These are phyloP conservation scores for Polyommatus iphigenia DNA, from an alignment of 2,888 invertebrate species.

Conservation along the genomic window DNA sequence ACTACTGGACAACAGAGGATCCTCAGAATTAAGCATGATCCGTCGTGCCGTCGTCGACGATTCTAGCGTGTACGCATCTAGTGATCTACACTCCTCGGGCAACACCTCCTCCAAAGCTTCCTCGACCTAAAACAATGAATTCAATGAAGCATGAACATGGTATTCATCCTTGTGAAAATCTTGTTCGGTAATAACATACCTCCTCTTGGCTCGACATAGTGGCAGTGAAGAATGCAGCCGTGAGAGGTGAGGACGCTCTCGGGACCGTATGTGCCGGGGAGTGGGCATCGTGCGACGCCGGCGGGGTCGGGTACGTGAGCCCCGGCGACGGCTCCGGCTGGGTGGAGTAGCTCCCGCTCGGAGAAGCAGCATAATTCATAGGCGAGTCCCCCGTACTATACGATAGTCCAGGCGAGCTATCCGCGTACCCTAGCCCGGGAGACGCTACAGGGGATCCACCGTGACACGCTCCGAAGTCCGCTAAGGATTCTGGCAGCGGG, in stretches of 20 bases:
- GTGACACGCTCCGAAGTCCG: conserved; percentile 91
- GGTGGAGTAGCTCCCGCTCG: conserved; percentile 66
- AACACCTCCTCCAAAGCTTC: conserved; percentile 91
- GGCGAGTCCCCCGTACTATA: conserved; percentile 85
- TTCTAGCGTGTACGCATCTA: conserved; percentile 82
- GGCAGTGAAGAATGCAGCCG: conserved; percentile 90
- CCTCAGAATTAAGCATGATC: conserved; percentile 94
- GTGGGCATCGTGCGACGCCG: conserved; percentile 91
- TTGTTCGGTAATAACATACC: conserved; percentile 47
- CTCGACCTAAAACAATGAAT: conserved; percentile 79
- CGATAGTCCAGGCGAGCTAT: conserved; percentile 83
- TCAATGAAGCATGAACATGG: too few relatives aligned
- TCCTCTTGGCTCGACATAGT: conserved; percentile 93
- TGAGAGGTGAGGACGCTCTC: conserved; percentile 89
- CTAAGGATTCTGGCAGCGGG: conserved; percentile 88
- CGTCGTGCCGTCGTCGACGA: conserved; percentile 86
- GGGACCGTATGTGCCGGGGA: conserved; percentile 83
- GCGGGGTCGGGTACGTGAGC: conserved; percentile 91
- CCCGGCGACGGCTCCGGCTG: conserved; percentile 83
- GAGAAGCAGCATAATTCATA: conserved; percentile 66
- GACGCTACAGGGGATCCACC: conserved; percentile 74
- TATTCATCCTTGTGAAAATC: too few relatives aligned
- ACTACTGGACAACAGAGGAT: conserved; percentile 90
- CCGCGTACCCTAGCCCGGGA: conserved; percentile 76
- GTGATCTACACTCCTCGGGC: conserved; percentile 86